Base-by-base conservation (phyloP, 1,140 invertebrate genomes). In the Adoxophyes honmai region DNA sequence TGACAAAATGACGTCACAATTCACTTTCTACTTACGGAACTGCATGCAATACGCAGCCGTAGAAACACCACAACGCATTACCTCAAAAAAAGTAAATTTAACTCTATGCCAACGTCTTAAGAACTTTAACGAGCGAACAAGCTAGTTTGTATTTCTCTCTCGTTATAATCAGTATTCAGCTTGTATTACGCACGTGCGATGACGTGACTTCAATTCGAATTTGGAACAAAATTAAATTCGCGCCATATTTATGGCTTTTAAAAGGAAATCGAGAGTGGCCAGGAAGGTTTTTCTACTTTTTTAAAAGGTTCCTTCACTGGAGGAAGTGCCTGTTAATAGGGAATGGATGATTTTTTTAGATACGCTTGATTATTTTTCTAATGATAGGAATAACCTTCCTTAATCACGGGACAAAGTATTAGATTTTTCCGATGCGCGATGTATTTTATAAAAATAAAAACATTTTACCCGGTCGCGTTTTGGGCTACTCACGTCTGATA, bases 141-240 rank as follows among this genome's bases (percentile, higher is more conserved):
- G 21, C 21, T 3, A 28, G 2, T 6, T 28, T 28, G 21, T 28
- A 28, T 28, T 28, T 28, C 21, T 21, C 16, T 48, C 42, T 48
- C 42, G 18, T 48, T 48, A 21, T 48, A 48, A 48, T 48, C 42
- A 21, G 42, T 48, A 48, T 48, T 48, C 42, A n/a, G 42, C 42
- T 11, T 28, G 42, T 48, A 48, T n/a, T 48, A 7, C 77, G 82
- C 78, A 81, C 78, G 82, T 80, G 78, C 78, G 66, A 61, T 81
- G 68, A 80, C 73, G 77, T 77, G 77, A 81, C 75, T 79, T 77
- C 78, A 76, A 84, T 86, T 75, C 79, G 71, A 81, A 81, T 79
- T 76, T 67, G 59, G 68, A 78, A 76, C 70, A 65, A 72, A 83
- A 78, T 81, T 81, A 78, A 83, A 81, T 79, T 73, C 68, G 71